Conservation (phyloP, 1,140 invertebrate genomes). For the Paralvinella palmiformis region DNA sequence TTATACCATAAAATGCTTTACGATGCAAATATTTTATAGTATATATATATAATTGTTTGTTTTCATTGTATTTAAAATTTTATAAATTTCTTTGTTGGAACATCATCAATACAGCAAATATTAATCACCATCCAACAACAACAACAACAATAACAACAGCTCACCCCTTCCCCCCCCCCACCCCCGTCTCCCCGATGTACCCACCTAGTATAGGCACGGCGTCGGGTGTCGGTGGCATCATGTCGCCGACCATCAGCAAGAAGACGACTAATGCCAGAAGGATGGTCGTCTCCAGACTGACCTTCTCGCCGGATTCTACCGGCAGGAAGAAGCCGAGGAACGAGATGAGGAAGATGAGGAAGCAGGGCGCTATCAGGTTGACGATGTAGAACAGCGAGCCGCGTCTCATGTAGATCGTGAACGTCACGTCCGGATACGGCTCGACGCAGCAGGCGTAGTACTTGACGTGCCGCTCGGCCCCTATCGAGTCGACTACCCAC, state of each 20-base stretch:
- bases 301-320: conserved; percentile 74
- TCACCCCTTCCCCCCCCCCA: too few species aligned
- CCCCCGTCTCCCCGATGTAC: neutral
- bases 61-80: too few species aligned
- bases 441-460: conserved; percentile 48
- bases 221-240: conserved; percentile 88
- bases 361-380: conserved; percentile 30
- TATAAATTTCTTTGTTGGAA: too few species aligned
- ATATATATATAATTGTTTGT: too few species aligned
- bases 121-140: too few species aligned
- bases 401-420: conserved; percentile 90
- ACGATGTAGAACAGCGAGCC: conserved; percentile 90
- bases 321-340: conserved; percentile 81
- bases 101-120: too few species aligned
- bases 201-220: conserved; percentile 56
- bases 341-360: conserved; percentile 74
- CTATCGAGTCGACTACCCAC: conserved; percentile 22
- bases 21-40: too few species aligned
- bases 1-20: too few species aligned
- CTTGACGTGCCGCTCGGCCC: conserved; percentile 11
- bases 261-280: conserved; percentile 48
- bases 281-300: conserved; percentile 55
- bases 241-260: conserved; percentile 75
- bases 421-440: conserved; percentile 91
- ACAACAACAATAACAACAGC: too few species aligned